phyloP scores from a whole-genome alignment of 2,797 vertebrate genomes.

The Eremophila alpestris region DNA sequence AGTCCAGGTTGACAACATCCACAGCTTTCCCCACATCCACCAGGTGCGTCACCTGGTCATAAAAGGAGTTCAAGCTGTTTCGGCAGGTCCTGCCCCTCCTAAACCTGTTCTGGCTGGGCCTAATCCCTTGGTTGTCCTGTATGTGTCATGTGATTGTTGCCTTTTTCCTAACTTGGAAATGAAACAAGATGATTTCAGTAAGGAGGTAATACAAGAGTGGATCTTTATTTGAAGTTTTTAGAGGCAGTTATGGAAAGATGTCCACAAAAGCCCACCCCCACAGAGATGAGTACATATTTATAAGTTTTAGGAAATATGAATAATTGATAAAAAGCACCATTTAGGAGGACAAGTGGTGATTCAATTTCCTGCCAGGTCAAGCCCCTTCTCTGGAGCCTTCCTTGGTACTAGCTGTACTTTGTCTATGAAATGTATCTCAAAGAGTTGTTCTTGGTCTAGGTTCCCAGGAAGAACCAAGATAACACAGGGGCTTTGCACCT shows the following conservation, averaged over 20 bases:
- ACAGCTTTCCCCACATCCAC: neutral
- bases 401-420: neutral
- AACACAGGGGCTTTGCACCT: neutral
- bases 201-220: neutral
- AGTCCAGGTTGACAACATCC: neutral
- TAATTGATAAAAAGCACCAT: neutral
- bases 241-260: neutral
- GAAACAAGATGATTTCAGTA: neutral
- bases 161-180: neutral
- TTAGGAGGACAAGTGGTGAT: neutral
- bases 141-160: neutral
- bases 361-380: neutral
- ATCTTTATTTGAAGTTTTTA: neutral
- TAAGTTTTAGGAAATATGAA: neutral
- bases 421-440: neutral
- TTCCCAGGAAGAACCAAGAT: neutral
- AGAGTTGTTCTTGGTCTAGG: neutral
- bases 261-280: neutral
- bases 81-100: neutral
- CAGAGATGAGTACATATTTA: neutral
- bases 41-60: neutral
- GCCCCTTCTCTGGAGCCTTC: neutral
- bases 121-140: neutral
- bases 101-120: neutral
- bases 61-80: neutral